Base-by-base conservation (phyloP, 1,140 invertebrate genomes). In the Zophobas morio region DNA sequence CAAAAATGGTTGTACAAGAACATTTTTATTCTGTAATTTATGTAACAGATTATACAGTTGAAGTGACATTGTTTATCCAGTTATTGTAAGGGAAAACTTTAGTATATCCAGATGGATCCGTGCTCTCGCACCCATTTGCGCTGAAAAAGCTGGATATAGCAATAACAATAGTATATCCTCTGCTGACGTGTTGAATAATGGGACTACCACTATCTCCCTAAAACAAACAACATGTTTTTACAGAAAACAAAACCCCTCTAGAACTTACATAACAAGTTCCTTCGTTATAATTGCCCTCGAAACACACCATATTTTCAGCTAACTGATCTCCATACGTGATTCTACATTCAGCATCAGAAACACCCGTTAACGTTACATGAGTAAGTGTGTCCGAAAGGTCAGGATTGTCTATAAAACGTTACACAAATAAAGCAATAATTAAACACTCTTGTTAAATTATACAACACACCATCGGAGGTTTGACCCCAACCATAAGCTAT, bases 281-380 rank as follows among this genome's bases (percentile, higher is more conserved):
- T 39, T 60, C 56, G 37, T 60, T 60, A n/a, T 60, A 60, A 36
- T 37, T 60, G 0, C 56, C 56, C 36, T 60, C 56, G n/a, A 60
- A 60, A 60, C 56, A 60, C 8, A 6, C 35, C 56, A 60, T 60
- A 60, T 60, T 60, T 39, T 60, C 5, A 60, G 35, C 35, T 0
- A 60, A 2, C 37, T 60, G 56, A 8, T 37, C 36, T 60, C 56
- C 56, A 39, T 60, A 60, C 1, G 56, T 60, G 20, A 60, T 60
- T 60, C 36, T 60, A 60, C 56, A 60, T 3, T 60, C 56, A 6
- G 33, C 56, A 37, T 60, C 56, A n/a, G 56, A 60, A 1, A 60
- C 56, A 36, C 6, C 56, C n/a, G 34, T 60, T 37, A 60, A 39
- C 6, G 3, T 60, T 1, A 60, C 56, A 37, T 60, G 37, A 8